Percentiles rank a stretch among this genome's conserved stretches.
Evolutionary conservation across 2,113 vertebrate genomes (phyloP).

Genomic region (Onychostruthus taczanowskii): DNA sequence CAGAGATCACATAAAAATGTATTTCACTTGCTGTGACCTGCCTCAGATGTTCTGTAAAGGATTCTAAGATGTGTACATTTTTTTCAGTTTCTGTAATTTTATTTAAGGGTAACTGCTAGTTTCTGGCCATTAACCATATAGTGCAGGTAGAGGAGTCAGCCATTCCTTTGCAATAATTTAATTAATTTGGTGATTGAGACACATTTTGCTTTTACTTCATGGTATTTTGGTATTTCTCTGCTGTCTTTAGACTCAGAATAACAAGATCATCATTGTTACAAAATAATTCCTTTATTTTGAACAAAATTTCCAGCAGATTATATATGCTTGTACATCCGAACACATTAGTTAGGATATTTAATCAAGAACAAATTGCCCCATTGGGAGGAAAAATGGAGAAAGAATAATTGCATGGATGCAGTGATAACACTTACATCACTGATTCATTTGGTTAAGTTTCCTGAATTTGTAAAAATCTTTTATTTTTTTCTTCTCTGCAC

Average conservation of each 20-base stretch:
- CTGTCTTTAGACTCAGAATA: background rate
- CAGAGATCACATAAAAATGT: background rate
- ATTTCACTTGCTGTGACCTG: background rate
- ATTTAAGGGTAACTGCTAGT: background rate
- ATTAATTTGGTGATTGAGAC: background rate
- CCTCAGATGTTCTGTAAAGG: background rate
- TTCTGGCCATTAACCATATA: background rate
- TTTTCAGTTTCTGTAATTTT: background rate
- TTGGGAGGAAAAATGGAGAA: background rate
- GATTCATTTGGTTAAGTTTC: background rate
- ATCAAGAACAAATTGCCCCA: background rate
- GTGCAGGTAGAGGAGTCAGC: background rate
- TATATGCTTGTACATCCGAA: background rate
- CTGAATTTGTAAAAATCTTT: background rate
- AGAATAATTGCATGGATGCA: background rate
- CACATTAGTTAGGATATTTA: background rate
- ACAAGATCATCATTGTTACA: background rate
- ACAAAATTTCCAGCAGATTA: background rate
- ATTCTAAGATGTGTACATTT: background rate
- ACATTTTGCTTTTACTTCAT: rapidly evolving
- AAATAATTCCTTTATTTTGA: background rate
- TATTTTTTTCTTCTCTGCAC: conserved; percentile 15
- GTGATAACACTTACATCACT: background rate
- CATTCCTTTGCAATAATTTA: background rate
- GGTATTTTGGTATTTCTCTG: background rate